These are phyloP conservation scores for Byasa hedistus DNA, from an alignment of 2,888 invertebrate species.

Conservation along the genomic window DNA sequence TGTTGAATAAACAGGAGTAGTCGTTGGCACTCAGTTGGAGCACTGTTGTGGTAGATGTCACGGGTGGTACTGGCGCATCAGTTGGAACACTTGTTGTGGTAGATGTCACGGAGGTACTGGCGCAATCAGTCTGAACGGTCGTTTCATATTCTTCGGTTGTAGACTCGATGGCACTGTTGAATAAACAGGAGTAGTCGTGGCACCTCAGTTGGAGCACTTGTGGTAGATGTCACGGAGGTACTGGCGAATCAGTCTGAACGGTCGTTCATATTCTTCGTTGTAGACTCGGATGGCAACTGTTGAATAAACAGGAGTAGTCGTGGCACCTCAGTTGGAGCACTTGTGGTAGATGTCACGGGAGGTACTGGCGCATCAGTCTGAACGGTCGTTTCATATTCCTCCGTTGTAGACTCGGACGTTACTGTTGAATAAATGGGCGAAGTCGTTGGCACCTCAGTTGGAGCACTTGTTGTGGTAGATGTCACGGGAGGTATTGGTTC, in stretches of 20 bases:
- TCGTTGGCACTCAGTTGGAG: not conserved
- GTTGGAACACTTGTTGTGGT: not conserved
- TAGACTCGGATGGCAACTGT: not conserved
- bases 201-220: slow-evolving; percentile 35
- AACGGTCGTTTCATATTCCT: not conserved
- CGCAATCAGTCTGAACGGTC: not conserved
- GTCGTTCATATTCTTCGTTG: slow-evolving; percentile 8
- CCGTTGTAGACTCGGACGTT: not conserved
- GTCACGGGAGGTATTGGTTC: not conserved
- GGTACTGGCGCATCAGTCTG: not conserved
- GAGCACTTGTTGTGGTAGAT: not conserved
- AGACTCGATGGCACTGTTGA: too few species aligned
- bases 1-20: slow-evolving; percentile 3
- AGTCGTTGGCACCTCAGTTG: slow-evolving; percentile 29
- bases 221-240: slow-evolving; percentile 37
- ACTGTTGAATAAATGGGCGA: not conserved
- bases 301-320: not conserved
- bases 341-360: not conserved
- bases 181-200: not conserved
- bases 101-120: slow-evolving; percentile 3
- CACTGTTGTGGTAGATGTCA: not conserved
- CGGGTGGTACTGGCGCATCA: not conserved
- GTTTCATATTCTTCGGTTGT: slow-evolving; percentile 4
- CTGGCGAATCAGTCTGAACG: slow-evolving; percentile 26
- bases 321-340: not conserved